Evolutionary conservation across 1,140 invertebrate genomes (phyloP).

Genomic region (Rhizoglyphus robini): DNA sequence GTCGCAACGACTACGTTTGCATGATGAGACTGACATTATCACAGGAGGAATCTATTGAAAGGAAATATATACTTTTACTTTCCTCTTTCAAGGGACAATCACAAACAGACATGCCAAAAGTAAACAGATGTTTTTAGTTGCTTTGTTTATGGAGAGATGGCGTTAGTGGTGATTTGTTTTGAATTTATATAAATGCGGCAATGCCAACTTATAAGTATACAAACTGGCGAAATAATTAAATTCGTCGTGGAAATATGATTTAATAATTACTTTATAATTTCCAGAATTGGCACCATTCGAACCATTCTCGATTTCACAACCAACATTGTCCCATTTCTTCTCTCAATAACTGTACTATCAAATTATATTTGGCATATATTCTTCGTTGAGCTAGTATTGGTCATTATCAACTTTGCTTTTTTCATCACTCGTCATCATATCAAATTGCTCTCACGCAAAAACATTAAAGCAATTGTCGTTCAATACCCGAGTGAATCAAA

Average conservation of each 20-base stretch:
- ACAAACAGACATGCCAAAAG: not conserved
- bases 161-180: not conserved
- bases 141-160: not conserved
- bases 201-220: too few species aligned
- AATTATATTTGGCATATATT: slow-evolving; percentile 6
- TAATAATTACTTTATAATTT: not conserved
- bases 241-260: too few species aligned
- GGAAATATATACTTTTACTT: not conserved
- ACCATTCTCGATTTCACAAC: slow-evolving; percentile 5
- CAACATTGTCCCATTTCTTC: slow-evolving; percentile 14
- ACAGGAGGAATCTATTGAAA: not conserved
- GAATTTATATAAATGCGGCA: slow-evolving; percentile 2
- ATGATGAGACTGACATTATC: not conserved
- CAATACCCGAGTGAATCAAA: not conserved
- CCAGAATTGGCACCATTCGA: not conserved
- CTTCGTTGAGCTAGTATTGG: not conserved
- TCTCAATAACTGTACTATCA: slow-evolving; percentile 6
- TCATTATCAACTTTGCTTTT: not conserved
- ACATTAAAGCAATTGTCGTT: not conserved
- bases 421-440: not conserved
- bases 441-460: not conserved
- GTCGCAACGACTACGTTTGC: not conserved
- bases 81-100: not conserved
- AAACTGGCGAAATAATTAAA: too few species aligned
- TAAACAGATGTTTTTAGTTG: not conserved